Percentiles rank a stretch among this genome's conserved stretches.
phyloP scores from a whole-genome alignment of 2,797 vertebrate genomes.

The Mus minutoides region DNA sequence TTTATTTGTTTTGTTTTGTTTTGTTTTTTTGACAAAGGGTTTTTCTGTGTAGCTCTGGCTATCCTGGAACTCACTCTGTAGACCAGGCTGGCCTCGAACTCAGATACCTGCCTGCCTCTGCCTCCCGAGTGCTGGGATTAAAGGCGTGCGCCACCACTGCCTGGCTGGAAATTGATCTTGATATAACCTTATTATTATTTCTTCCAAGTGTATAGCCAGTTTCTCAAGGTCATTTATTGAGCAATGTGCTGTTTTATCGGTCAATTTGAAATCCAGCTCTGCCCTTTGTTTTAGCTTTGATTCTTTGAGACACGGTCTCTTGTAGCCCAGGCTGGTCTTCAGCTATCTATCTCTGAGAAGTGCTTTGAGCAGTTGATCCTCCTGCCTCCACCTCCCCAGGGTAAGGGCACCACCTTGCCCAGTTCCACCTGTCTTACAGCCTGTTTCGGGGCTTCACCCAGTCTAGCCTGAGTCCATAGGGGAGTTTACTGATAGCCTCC shows the following conservation, averaged over 20 bases:
- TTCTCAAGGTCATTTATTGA: slow-evolving; percentile 20
- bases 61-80: too few relatives aligned
- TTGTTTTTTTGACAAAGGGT: too few relatives aligned
- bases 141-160: too few relatives aligned
- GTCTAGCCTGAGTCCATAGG: not conserved
- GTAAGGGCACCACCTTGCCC: not conserved
- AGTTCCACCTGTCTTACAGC: too few relatives aligned
- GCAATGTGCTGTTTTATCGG: not conserved
- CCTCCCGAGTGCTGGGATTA: too few relatives aligned
- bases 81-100: too few relatives aligned
- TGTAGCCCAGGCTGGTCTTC: not conserved
- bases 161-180: slow-evolving; percentile 17
- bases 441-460: not conserved
- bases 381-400: not conserved
- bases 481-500: not conserved
- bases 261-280: not conserved
- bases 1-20: too few relatives aligned
- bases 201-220: not conserved
- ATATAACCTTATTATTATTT: slow-evolving; percentile 23
- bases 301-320: not conserved
- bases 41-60: too few relatives aligned
- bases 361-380: not conserved
- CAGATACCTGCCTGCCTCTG: too few relatives aligned
- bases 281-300: not conserved
- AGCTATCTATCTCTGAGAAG: not conserved